phyloP scores from a whole-genome alignment of 2,888 invertebrate genomes.

The Junonia oenone region DNA sequence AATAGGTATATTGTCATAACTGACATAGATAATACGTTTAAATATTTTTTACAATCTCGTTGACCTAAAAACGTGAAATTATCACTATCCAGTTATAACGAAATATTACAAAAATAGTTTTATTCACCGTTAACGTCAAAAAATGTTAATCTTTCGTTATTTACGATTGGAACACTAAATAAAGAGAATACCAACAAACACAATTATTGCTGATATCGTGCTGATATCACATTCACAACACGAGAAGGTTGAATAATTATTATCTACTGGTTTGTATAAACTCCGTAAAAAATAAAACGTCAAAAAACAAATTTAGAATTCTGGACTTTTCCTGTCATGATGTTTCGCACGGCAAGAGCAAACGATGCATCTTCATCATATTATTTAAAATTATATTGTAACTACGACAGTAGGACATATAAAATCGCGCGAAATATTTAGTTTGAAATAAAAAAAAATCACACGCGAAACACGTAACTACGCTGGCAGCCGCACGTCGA shows the following conservation, averaged over 20 bases:
- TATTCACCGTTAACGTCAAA: neutral
- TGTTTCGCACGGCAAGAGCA: neutral
- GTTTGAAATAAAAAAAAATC: neutral
- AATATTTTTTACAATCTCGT: too few species aligned
- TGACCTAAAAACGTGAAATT: neutral
- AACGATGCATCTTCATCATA: neutral
- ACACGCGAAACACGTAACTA: slow-evolving; percentile 1
- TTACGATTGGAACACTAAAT: neutral
- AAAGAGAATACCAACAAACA: neutral
- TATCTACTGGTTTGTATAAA: neutral
- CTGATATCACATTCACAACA: neutral
- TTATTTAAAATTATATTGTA: neutral
- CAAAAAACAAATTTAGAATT: slow-evolving; percentile 1
- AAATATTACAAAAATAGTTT: neutral
- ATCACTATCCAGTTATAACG: neutral
- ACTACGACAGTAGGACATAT: neutral
- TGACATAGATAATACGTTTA: too few species aligned
- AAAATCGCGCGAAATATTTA: neutral
- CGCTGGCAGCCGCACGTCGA: slow-evolving; percentile 12
- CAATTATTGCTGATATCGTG: neutral
- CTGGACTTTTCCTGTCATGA: neutral
- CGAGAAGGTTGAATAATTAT: neutral
- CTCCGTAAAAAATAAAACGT: neutral
- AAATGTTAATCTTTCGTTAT: neutral
- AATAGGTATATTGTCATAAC: too few species aligned